Base-by-base conservation (phyloP, 2,888 invertebrate genomes). In the Parnassius smintheus region DNA sequence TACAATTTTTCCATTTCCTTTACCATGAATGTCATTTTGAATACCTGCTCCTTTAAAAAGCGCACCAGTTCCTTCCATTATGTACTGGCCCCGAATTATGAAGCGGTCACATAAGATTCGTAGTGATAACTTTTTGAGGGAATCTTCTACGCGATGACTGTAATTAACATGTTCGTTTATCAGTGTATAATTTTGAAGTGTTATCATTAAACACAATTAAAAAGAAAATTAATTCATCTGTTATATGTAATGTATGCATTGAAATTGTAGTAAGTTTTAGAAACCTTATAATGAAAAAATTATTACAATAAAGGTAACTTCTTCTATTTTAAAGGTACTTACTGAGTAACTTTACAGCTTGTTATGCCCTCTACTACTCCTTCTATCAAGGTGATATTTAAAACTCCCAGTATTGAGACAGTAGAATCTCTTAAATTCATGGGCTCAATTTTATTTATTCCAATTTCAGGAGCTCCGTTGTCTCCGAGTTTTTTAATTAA, bases 401-500 rank as follows among this genome's bases (percentile, higher is more conserved):
- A 13, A 4, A 65, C 10, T 25, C 61, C 62, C 0, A 68, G 48
- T 9, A 71, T 51, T n/a, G 62, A 54, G 1, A 70, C 58, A 1
- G 61, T 55, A 18, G 65, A n/a, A 46, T 67, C 59, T 49, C 61
- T 62, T 0, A 71, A n/a, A 9, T 65, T 48, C 11, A 68, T 51
- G 22, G 71, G 71, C 59, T 71, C 70, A 46, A 68, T 46, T 25
- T 55, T 58, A 7, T 61, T 56, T 41, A 71, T 59, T 18, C 62
- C 63, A 7, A 65, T n/a, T 45, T 69, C 70, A 4, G 57, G 49
- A 42, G 57, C 62, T 8, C 62, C 62, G 1, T 58, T 22, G 0
- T 57, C 53, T 12, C 52, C 52, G 41, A 62, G 35, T 42, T 41
- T 44, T 18, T 53, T 22, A 53, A 62, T 44, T 10, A 62, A 25